Base-by-base conservation (phyloP, 2,113 vertebrate species). In the Anolis carolinensis region DNA sequence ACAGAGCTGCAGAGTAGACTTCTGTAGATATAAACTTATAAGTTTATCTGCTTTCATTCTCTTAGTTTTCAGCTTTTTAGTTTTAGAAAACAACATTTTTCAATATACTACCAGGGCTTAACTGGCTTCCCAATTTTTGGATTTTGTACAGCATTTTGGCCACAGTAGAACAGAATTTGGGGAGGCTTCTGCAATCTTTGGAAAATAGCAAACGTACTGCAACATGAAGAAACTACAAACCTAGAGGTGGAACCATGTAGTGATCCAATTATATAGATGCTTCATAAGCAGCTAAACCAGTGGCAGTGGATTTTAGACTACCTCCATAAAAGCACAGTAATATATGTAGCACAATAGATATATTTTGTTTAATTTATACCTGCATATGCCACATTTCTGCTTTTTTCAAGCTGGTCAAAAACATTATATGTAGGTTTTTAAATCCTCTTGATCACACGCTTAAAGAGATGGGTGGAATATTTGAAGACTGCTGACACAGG, bases 401-500 rank as follows among this genome's bases (percentile, higher is more conserved):
- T 81, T 68, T 68, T 89, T 77, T 5, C 79, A 48, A 90, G 88
- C 48, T 83, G 18, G 23, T 39, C 87, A 67, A 71, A 67, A 71
- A 84, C 30, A 75, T 32, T 82, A 77, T 25, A 0, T 1, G 25
- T 63, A 65, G 13, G 5, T 21, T 86, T 86, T 85, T 82, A 84
- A 52, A 10, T 78, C 79, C 55, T 85, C 72, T 84, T 91, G 87
- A 77, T 85, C 88, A 70, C 14, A 39, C 82, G 0, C 1, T 77
- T 62, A 63, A 81, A 90, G 34, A 85, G 73, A 86, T 23, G 10
- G 23, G 20, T 8, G 87, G 21, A 50, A 68, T 62, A 88, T 89
- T 88, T 84, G 7, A 81, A 5, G 8, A 62, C 79, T 86, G 90
- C 84, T 92, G 89, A 92, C 84, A 81, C 71, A 27, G 87, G 75